phyloP scores from a whole-genome alignment of 2,888 invertebrate species.

The Scaptomyza reducta region DNA sequence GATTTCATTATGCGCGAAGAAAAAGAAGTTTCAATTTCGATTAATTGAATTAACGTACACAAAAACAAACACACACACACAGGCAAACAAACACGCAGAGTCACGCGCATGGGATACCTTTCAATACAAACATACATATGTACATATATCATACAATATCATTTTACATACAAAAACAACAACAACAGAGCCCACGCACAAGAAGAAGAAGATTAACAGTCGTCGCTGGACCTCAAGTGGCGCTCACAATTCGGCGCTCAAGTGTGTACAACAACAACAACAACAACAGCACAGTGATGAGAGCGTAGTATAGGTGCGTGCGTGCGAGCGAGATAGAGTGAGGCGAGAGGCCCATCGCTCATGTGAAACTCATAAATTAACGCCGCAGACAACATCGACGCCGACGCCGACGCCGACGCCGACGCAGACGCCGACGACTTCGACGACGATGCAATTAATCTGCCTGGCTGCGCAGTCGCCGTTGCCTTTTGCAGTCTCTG shows the following conservation, averaged over 20 bases:
- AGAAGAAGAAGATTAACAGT: slow-evolving; percentile 11
- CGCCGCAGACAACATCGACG: slow-evolving; percentile 48
- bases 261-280: slow-evolving; percentile 15
- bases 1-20: neutral
- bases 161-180: slow-evolving; percentile 45
- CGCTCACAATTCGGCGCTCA: slow-evolving; percentile 64
- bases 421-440: slow-evolving; percentile 31
- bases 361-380: slow-evolving; percentile 78
- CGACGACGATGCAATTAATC: slow-evolving; percentile 70
- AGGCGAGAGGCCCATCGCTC: slow-evolving; percentile 58
- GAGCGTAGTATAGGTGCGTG: too few relatives aligned
- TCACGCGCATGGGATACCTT: neutral
- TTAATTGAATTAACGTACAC: slow-evolving; percentile 11
- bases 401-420: slow-evolving; percentile 25
- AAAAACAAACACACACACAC: neutral
- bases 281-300: slow-evolving; percentile 3
- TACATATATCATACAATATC: slow-evolving; percentile 40
- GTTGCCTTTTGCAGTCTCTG: slow-evolving; percentile 3
- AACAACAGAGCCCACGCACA: slow-evolving; percentile 68
- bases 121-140: neutral
- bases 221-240: slow-evolving; percentile 62
- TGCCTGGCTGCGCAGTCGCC: slow-evolving; percentile 54
- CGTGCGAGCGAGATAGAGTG: slow-evolving; percentile 4
- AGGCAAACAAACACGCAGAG: neutral
- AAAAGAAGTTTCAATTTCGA: slow-evolving; percentile 14